Conservation (phyloP, 2,888 invertebrate species). For the Drosophila planitibia region DNA sequence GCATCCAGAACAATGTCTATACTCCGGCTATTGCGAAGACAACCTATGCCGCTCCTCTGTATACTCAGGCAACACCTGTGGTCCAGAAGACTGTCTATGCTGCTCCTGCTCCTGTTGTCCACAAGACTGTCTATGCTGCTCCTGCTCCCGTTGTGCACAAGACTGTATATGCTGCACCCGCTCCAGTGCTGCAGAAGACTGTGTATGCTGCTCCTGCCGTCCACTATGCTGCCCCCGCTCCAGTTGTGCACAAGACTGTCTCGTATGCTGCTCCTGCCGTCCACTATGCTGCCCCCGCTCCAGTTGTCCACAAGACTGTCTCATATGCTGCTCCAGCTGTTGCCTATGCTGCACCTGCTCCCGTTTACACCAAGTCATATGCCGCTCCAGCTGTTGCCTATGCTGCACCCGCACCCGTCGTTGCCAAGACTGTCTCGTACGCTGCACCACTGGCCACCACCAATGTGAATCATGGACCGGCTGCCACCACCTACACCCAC, state of each 20-base stretch:
- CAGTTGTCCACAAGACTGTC: slow-evolving; percentile 29
- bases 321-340: slow-evolving; percentile 76
- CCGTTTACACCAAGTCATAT: slow-evolving; percentile 24
- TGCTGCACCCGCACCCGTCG: slow-evolving; percentile 55
- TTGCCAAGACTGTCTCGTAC: slow-evolving; percentile 69
- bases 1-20: slow-evolving; percentile 87
- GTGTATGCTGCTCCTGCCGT: slow-evolving; percentile 78
- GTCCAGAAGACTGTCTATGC: slow-evolving; percentile 64
- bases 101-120: slow-evolving; percentile 75
- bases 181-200: slow-evolving; percentile 78
- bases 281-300: slow-evolving; percentile 58
- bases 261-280: slow-evolving; percentile 42
- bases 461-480: slow-evolving; percentile 72
- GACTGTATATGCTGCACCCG: slow-evolving; percentile 59
- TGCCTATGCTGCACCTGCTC: slow-evolving; percentile 70
- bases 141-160: slow-evolving; percentile 73
- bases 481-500: slow-evolving; percentile 82
- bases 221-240: slow-evolving; percentile 68
- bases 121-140: slow-evolving; percentile 64
- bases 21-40: slow-evolving; percentile 83
- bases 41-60: slow-evolving; percentile 76
- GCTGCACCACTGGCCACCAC: slow-evolving; percentile 73
- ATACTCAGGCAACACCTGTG: slow-evolving; percentile 69
- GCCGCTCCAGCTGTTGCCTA: slow-evolving; percentile 23
- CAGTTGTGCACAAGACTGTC: slow-evolving; percentile 30